A percentile compares a stretch with the other conserved stretches of the same genome.
Conservation (phyloP, 2,888 invertebrate species). For the Oxystoma pomonae region DNA sequence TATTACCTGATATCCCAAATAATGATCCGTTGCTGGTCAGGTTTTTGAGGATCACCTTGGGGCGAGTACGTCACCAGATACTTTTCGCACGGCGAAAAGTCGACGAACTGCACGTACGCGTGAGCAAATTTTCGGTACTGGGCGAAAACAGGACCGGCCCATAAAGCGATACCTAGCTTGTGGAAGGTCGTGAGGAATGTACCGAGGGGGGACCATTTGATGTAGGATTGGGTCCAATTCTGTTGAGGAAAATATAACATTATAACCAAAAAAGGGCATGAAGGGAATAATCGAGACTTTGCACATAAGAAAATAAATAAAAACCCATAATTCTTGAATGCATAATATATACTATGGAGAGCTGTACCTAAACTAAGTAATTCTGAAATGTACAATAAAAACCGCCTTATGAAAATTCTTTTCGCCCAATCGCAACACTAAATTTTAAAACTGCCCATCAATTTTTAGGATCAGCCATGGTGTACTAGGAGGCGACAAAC, state of each 20-base stretch:
- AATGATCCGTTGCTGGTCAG: constrained; percentile 78
- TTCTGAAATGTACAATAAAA: no score
- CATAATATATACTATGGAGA: no score
- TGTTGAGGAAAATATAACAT: constrained; percentile 47
- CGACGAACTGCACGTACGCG: constrained; percentile 87
- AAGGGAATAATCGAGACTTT: no score
- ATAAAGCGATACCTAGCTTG: constrained; percentile 89
- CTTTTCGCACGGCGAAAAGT: constrained; percentile 97
- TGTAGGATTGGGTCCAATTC: constrained; percentile 95
- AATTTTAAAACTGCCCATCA: no score
- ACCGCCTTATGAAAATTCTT: no score
- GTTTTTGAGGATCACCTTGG: constrained; percentile 58
- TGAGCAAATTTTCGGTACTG: constrained; percentile 92
- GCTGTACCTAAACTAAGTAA: no score
- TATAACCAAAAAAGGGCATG: no score
- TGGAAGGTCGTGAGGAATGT: constrained; percentile 97
- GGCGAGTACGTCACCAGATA: constrained; percentile 95
- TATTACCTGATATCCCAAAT: constrained; percentile 93
- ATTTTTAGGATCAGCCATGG: no score
- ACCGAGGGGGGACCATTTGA: constrained; percentile 96
- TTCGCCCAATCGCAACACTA: no score
- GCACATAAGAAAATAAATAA: no score
- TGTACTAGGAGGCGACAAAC: no score
- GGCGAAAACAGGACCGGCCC: constrained; percentile 93
- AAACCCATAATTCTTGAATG: no score